These are phyloP conservation scores for Setipinna tenuifilis DNA, from an alignment of 2,797 vertebrate genomes.

Conservation along the genomic window DNA sequence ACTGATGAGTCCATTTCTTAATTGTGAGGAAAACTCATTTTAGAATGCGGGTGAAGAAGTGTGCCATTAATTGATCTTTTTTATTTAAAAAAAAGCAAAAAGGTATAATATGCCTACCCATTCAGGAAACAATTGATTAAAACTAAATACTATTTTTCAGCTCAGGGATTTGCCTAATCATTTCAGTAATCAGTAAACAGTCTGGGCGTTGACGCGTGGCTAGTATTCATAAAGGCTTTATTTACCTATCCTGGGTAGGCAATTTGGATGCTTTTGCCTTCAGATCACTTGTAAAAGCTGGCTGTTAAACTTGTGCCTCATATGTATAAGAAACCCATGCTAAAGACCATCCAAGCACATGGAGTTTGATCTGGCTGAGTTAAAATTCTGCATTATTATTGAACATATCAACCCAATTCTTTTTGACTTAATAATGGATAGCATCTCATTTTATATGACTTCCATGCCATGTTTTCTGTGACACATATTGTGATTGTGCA, in stretches of 20 bases:
- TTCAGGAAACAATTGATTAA: conserved; percentile 67
- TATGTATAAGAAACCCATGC: neutral
- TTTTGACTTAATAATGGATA: neutral
- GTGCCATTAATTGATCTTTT: conserved; percentile 81
- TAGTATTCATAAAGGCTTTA: neutral
- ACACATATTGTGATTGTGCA: too few relatives aligned
- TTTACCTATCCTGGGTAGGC: neutral
- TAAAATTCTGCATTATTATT: neutral
- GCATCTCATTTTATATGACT: neutral
- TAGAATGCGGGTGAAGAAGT: conserved; percentile 76
- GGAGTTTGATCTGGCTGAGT: neutral
- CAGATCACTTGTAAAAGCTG: neutral
- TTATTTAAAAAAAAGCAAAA: conserved; percentile 67
- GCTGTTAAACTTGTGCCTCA: neutral
- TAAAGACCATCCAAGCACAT: too few relatives aligned
- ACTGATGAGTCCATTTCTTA: conserved; percentile 81
- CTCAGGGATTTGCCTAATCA: conserved; percentile 58
- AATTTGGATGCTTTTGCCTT: neutral
- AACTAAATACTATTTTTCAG: conserved; percentile 71
- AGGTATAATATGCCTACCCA: conserved; percentile 56
- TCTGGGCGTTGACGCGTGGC: neutral
- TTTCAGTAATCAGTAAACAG: conserved; percentile 62
- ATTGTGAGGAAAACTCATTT: conserved; percentile 79
- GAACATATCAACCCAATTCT: neutral
- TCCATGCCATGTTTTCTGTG: neutral